A percentile compares a stretch with the other conserved stretches of the same genome.
Evolutionary conservation across 2,797 vertebrate species (phyloP).

Genomic region (Ceryle rudis): DNA sequence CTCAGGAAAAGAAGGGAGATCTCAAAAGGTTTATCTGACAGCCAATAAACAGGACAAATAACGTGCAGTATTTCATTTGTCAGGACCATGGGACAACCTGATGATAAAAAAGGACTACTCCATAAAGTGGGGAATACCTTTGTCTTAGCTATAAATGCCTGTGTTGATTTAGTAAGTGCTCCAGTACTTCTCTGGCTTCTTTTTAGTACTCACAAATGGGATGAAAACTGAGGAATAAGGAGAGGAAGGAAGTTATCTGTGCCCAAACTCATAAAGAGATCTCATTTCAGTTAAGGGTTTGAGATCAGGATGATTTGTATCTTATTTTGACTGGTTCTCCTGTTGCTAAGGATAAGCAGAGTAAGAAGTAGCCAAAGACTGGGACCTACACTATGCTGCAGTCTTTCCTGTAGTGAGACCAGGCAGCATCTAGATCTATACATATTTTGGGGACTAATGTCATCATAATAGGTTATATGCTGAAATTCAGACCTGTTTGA

Average conservation of each 20-base stretch:
- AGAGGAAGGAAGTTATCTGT: neutral
- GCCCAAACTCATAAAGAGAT: neutral
- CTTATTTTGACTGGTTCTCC: neutral
- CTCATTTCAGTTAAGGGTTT: neutral
- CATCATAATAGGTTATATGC: neutral
- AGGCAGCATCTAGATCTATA: neutral
- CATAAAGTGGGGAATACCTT: slow-evolving; percentile 54
- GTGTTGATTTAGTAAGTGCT: slow-evolving; percentile 47
- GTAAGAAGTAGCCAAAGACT: neutral
- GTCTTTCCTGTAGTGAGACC: neutral
- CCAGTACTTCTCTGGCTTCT: neutral
- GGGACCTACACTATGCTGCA: neutral
- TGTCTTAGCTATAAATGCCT: slow-evolving; percentile 43
- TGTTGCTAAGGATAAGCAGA: neutral
- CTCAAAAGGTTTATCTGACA: slow-evolving; percentile 64
- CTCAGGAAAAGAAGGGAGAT: neutral
- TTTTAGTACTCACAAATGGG: neutral
- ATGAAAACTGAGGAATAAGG: neutral
- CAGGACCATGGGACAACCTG: slow-evolving; percentile 27
- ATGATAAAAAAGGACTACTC: slow-evolving; percentile 51
- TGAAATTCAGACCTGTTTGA: neutral
- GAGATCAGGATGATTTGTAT: neutral
- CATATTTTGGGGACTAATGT: neutral
- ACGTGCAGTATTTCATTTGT: slow-evolving; percentile 57
- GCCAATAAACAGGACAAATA: slow-evolving; percentile 59